Evolutionary conservation across 53 echinoderm and acorn worm genomes (phyloP).

Genomic region (Astropecten irregularis): DNA sequence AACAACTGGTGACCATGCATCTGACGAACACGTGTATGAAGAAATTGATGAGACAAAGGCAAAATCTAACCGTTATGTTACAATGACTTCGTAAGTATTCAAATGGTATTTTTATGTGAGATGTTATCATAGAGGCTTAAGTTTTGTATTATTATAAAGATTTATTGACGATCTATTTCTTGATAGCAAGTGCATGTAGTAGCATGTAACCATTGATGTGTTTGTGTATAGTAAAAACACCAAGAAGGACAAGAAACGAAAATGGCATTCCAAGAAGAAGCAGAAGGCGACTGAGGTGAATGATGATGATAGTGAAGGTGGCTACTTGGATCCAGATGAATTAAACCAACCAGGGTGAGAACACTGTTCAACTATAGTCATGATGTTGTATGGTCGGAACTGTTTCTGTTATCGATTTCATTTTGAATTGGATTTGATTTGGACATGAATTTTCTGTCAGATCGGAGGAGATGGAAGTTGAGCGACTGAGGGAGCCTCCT

Average conservation of each 20-base stretch:
- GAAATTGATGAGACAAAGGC: constrained; percentile 12
- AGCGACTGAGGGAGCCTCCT: constrained; percentile 8
- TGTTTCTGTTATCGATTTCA: no score
- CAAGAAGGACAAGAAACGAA: not conserved
- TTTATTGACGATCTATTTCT: no score
- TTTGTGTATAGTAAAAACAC: no score
- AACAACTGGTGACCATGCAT: not conserved
- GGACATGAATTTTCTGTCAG: not conserved
- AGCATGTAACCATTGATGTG: no score
- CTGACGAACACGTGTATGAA: not conserved
- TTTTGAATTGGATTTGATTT: no score
- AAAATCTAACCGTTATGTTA: constrained; percentile 6
- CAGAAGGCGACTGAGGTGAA: not conserved
- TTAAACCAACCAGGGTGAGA: constrained; percentile 9
- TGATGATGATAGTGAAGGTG: constrained; percentile 3
- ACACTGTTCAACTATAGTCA: no score
- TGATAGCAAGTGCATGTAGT: no score
- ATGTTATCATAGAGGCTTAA: no score
- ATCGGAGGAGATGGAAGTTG: constrained; percentile 3
- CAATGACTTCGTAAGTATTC: constrained; percentile 33
- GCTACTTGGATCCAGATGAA: constrained; percentile 22
- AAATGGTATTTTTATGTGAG: no score
- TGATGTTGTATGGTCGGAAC: no score
- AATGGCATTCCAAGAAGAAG: not conserved
- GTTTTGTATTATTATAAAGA: no score